These are phyloP conservation scores for Panagrolaimus sp. DNA, from an alignment of 1,140 invertebrate species.

Conservation along the genomic window DNA sequence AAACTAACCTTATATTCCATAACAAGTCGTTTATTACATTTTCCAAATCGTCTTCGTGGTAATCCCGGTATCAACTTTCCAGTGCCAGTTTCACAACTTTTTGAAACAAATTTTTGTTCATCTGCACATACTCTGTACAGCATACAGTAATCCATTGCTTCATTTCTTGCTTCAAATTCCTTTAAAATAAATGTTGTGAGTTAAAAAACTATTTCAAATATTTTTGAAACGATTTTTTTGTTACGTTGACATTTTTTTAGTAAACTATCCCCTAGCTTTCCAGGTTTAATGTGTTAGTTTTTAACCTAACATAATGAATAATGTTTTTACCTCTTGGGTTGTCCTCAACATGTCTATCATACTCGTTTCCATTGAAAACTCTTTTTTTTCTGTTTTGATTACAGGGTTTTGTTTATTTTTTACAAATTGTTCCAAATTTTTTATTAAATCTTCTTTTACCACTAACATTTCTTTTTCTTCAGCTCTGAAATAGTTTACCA, in stretches of 20 bases:
- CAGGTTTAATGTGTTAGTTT: too few relatives aligned
- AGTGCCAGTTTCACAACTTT: not conserved
- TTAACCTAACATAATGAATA: too few relatives aligned
- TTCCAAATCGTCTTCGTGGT: not conserved
- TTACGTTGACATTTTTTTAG: too few relatives aligned
- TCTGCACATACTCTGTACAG: not conserved
- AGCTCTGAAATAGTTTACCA: not conserved
- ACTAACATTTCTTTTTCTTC: not conserved
- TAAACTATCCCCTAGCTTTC: too few relatives aligned
- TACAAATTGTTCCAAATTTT: constrained; percentile 8
- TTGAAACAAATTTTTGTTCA: not conserved
- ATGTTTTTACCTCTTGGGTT: not conserved
- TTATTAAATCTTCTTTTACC: constrained; percentile 4
- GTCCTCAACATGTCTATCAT: too few relatives aligned
- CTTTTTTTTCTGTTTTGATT: too few relatives aligned
- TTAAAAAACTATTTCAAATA: too few relatives aligned
- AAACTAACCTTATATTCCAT: not conserved
- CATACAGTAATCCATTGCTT: not conserved
- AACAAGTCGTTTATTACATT: constrained; percentile 7
- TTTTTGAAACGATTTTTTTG: too few relatives aligned
- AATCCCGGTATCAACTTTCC: not conserved
- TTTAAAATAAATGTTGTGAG: too few relatives aligned
- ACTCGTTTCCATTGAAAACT: too few relatives aligned
- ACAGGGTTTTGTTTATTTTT: not conserved
- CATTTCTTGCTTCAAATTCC: not conserved